phyloP scores from a whole-genome alignment of 1,140 invertebrate genomes.

The Oppia nitens region DNA sequence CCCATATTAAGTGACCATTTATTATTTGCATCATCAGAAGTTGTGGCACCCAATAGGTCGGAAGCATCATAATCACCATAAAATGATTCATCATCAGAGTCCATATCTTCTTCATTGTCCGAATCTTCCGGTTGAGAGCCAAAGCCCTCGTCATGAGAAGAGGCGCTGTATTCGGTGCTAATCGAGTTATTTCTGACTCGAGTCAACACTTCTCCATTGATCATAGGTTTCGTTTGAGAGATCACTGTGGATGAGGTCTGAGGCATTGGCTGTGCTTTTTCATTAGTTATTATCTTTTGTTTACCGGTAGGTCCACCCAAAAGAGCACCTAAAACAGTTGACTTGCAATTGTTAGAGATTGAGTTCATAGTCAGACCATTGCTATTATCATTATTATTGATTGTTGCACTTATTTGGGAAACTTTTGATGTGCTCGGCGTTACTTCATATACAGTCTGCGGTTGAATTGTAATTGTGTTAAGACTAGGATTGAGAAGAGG shows the following conservation, averaged over 20 bases:
- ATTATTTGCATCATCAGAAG: slow-evolving; percentile 16
- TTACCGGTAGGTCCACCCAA: neutral
- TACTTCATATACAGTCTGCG: neutral
- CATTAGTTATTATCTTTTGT: neutral
- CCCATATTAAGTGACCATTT: slow-evolving; percentile 20
- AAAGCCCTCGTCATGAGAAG: slow-evolving; percentile 62
- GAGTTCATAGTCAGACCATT: too few species aligned
- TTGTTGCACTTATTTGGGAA: neutral
- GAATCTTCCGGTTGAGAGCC: slow-evolving; percentile 48
- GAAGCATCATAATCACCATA: slow-evolving; percentile 16
- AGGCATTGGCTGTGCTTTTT: neutral
- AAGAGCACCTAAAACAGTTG: neutral
- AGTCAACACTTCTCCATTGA: neutral
- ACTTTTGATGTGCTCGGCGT: neutral
- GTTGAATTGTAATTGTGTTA: neutral
- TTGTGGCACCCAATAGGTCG: slow-evolving; percentile 15
- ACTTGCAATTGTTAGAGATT: neutral
- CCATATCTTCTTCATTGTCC: slow-evolving; percentile 20
- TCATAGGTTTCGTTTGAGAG: neutral
- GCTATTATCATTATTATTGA: neutral
- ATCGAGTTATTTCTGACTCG: slow-evolving; percentile 14
- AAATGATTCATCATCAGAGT: slow-evolving; percentile 16
- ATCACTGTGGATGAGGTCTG: neutral
- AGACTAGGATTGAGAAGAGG: neutral
- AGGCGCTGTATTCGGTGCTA: slow-evolving; percentile 17